Base-by-base conservation (phyloP, 2,113 vertebrate genomes). In the Oxyruncus cristatus region DNA sequence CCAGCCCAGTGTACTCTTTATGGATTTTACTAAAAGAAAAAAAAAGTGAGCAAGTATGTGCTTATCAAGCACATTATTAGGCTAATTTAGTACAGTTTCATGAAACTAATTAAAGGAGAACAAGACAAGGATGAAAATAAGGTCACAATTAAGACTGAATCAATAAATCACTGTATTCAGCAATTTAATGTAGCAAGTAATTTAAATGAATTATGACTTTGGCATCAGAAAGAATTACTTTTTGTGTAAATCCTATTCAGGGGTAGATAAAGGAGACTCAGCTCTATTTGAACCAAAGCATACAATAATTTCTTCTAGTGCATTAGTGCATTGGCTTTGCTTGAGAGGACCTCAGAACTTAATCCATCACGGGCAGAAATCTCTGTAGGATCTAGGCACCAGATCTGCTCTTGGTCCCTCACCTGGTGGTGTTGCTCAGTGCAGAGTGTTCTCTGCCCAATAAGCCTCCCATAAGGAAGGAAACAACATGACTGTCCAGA, bases 51-150 rank as follows among this genome's bases (percentile, higher is more conserved):
- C 18, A 21, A 71, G 13, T 75, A 59, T 59, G 35, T 82, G 70
- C 52, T 93, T 87, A 88, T 88, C 66, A 85, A 92, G 77, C 32
- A 89, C 7, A 21, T 88, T 78, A 75, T 77, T 78, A 75, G 62
- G 47, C 27, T 91, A 92, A 92, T 95, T 93, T 89, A 72, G 44
- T 82, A 85, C 55, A 56, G 52, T 78, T 96, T 56, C 58, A 68
- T 68, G 41, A 85, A 93, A 79, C 32, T 78, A 93, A 95, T 97
- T 94, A 85, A 91, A 65, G 35, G 82, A 53, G 58, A 95, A 85
- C 74, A 95, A 92, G 85, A 55, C 65, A 92, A 95, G 61, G 88
- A 89, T 95, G 90, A 72, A 89, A 93, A 89, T 92, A 89, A 93
- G 90, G 88, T 92, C 81, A 79, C n/a, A 88, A 92, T 91, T 94